Base-by-base conservation (phyloP, 1,140 invertebrate species). In the Diorhabda sublineata region DNA sequence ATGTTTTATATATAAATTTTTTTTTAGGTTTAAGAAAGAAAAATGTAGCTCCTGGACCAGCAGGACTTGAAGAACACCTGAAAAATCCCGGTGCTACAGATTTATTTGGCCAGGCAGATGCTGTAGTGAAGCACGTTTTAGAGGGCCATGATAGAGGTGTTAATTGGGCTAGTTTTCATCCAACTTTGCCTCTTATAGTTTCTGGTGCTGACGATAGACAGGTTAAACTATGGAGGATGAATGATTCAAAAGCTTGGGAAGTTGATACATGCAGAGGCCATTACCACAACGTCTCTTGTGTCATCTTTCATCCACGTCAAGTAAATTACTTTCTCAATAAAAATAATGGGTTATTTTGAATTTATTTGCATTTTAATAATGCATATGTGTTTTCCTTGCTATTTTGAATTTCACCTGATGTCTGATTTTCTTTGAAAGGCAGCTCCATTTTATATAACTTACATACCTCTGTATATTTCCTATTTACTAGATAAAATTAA, bases 261-360 rank as follows among this genome's bases (percentile, higher is more conserved):
- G 95, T 99, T 41, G 98, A 99, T 79, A 97, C 97, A 0, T 99
- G 97, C 76, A 88, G 98, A 60, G 98, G 98, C 2, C 98, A 99
- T 82, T 99, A 99, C 84, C 98, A 99, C 84, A 99, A 99, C 82
- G 97, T 99, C 1, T 99, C 97, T 0, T 98, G 97, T 79, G 96
- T 96, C 2, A 81, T 99, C 5, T 99, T 99, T 82, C 98, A 99
- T 84, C 97, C 98, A 0, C 86, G 95, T 11, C 95, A 98, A 82
- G 47, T 52, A 4, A 52, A n/a, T 52, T 52, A 3, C 47, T 4
- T 26, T 26, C 26, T 26, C 26, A 26, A 26, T 26, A 26, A 26
- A 26, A 26, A 26, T 26, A 26, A 26, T 26, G 26, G 1, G 26
- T 26, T 26, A 26, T 26, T 26, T 26, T 26, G 26, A 26, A 26